Evolutionary conservation across 2,113 vertebrate genomes (phyloP).

Genomic region (Actenoides hombroni): DNA sequence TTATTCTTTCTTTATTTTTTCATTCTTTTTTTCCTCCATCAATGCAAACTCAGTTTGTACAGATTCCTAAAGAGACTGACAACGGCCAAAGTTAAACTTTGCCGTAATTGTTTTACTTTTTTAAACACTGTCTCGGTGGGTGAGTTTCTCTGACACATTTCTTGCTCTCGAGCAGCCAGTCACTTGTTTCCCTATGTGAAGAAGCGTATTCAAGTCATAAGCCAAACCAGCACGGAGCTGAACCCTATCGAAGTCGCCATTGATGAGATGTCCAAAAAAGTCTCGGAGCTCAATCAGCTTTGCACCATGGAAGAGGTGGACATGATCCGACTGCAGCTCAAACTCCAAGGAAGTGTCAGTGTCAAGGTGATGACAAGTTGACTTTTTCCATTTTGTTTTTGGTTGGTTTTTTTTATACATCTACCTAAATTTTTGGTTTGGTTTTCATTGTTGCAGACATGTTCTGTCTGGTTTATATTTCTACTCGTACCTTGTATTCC

Average conservation of each 20-base stretch:
- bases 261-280: constrained; percentile 98
- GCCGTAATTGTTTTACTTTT: neutral
- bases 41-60: neutral
- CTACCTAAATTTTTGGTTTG: neutral
- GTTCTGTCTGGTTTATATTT: neutral
- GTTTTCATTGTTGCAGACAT: neutral
- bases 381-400: neutral
- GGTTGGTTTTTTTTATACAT: neutral
- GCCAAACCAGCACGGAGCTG: constrained; percentile 93
- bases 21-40: too few species aligned
- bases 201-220: constrained; percentile 94
- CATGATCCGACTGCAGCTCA: constrained; percentile 97
- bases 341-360: constrained; percentile 96
- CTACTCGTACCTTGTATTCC: neutral
- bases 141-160: neutral
- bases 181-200: constrained; percentile 95
- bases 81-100: neutral
- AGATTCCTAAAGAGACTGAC: neutral
- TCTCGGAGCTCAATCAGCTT: constrained; percentile 94
- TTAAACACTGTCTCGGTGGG: neutral
- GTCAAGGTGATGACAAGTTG: constrained; percentile 79
- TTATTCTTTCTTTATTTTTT: neutral
- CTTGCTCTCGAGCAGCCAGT: constrained; percentile 76
- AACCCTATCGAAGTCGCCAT: constrained; percentile 98
- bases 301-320: constrained; percentile 95